Conservation (phyloP, 2,113 vertebrate species). For the Miniopterus natalensis region DNA sequence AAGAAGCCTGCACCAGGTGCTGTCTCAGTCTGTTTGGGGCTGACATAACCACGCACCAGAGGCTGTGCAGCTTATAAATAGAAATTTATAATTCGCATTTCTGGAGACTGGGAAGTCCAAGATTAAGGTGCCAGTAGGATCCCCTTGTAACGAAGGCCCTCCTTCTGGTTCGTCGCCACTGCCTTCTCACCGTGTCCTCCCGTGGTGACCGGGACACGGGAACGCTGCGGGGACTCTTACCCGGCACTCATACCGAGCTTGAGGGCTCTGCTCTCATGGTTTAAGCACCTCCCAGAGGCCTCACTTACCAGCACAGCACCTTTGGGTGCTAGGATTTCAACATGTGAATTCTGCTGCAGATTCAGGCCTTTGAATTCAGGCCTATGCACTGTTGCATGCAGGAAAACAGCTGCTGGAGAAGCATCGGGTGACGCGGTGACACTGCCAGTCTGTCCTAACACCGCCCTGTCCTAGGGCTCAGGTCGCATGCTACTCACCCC, state of each 20-base stretch:
- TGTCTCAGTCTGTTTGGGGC: not conserved
- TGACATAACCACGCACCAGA: not conserved
- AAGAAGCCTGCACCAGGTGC: not conserved
- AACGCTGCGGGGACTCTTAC: not conserved
- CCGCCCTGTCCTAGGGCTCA: not conserved
- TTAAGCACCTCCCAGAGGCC: not conserved
- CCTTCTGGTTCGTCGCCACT: not conserved
- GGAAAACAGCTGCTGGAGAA: not conserved
- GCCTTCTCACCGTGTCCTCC: not conserved
- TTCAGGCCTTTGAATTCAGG: not conserved
- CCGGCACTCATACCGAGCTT: not conserved
- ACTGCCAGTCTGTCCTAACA: not conserved
- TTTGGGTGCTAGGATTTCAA: not conserved
- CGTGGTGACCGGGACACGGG: too few species aligned
- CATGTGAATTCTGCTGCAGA: not conserved
- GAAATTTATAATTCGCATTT: not conserved
- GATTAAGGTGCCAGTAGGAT: not conserved
- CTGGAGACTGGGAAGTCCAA: not conserved
- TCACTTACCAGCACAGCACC: not conserved
- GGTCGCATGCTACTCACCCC: constrained; percentile 85
- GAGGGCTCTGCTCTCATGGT: not conserved
- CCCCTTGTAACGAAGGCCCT: not conserved
- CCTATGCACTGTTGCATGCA: not conserved
- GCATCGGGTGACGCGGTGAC: too few species aligned
- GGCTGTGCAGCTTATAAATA: not conserved